Base-by-base conservation (phyloP, 2,888 invertebrate species). In the Trichopria drosophilae region DNA sequence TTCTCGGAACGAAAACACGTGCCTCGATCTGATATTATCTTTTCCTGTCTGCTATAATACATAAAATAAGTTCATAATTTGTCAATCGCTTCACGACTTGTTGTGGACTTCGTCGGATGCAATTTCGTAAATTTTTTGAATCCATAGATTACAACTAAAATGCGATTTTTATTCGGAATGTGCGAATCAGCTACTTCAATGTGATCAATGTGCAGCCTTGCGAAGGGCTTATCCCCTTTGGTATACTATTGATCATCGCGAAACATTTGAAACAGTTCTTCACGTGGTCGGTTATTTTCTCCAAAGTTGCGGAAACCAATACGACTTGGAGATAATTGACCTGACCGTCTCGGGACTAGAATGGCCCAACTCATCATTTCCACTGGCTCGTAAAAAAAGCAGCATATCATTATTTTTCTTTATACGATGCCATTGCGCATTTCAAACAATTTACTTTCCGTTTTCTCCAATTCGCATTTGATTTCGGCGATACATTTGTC, bases 251-350 rank as follows among this genome's bases (percentile, higher is more conserved):
- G 43, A 7, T 61, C 9, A 10, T 37, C 43, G 10, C 39, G 7
- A 62, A 47, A 29, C 59, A 63, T 31, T 55, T 53, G 6, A 55
- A 36, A 48, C 56, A 62, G 24, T 54, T 57, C 12, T n/a, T 15
- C n/a, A 59, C 41, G 22, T 61, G 47, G 2, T 31, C 28, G 26
- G 46, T 44, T 6, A 58, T 36, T 43, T 54, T 9, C 39, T 36
- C 5, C 24, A 46, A 46, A 62, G 43, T 16, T 54, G 39, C 6
- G 56, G 59, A 12, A 63, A 60, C 58, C 59, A 62, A 45, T 61
- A 63, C 10, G 31, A 42, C 16, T 32, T 23, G 3, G 29, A 12
- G 60, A 41, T 10, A 37, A 39, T 6, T 28, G 43, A 12, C 35
- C 15, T 16, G 44, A n/a, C n/a, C 48, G 36, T 56, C 52, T 9